Evolutionary conservation across 2,888 invertebrate genomes (phyloP).

Genomic region (Acanthopleura granulata): DNA sequence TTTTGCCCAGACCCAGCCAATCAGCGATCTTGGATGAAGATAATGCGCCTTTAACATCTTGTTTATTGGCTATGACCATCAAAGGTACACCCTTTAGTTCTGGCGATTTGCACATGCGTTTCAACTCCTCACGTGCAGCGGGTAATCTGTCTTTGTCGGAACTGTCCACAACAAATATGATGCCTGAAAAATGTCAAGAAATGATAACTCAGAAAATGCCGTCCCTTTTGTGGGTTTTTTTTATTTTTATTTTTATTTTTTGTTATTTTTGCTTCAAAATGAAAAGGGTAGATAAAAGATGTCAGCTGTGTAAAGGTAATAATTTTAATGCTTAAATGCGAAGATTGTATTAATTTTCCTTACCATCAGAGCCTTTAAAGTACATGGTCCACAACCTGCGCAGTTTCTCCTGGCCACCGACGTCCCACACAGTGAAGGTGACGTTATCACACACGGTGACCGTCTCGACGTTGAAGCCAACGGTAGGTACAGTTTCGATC

Average conservation of each 20-base stretch:
- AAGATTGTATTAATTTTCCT: background rate
- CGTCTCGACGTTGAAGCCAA: slow-evolving; percentile 30
- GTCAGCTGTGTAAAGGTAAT: too few species aligned
- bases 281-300: too few species aligned
- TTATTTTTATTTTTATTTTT: too few species aligned
- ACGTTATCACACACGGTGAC: slow-evolving; percentile 10
- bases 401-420: slow-evolving; percentile 58
- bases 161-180: slow-evolving; percentile 7
- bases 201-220: background rate
- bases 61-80: slow-evolving; percentile 16
- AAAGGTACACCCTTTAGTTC: slow-evolving; percentile 11
- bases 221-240: too few species aligned
- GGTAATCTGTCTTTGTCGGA: slow-evolving; percentile 1
- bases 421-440: slow-evolving; percentile 18
- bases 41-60: background rate
- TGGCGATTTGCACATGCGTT: background rate
- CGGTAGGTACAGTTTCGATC: background rate
- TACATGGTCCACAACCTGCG: slow-evolving; percentile 43
- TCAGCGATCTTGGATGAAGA: slow-evolving; percentile 13
- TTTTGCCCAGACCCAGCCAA: slow-evolving; percentile 5
- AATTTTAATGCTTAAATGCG: too few species aligned
- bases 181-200: background rate
- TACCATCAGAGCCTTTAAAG: slow-evolving; percentile 13
- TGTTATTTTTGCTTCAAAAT: too few species aligned
- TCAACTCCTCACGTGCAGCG: background rate